phyloP scores from a whole-genome alignment of 2,113 vertebrate genomes.

The Hylia prasina region DNA sequence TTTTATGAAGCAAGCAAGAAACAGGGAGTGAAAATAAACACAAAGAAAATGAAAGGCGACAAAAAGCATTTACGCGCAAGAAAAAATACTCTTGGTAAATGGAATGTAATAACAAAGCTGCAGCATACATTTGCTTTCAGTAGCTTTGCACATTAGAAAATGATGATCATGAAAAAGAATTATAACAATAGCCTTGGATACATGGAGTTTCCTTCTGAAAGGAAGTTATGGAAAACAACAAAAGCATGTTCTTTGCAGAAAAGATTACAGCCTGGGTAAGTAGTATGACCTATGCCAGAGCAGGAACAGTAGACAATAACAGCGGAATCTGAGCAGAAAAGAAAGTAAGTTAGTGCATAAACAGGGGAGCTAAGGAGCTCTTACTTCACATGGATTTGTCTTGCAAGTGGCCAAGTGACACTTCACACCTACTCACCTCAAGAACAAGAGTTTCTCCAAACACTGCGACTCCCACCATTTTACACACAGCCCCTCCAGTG shows the following conservation, averaged over 20 bases:
- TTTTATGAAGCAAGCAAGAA: constrained; percentile 13
- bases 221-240: neutral
- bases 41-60: neutral
- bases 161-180: neutral
- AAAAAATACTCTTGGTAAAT: constrained; percentile 7
- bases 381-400: neutral
- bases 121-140: neutral
- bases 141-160: constrained; percentile 22
- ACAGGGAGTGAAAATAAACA: neutral
- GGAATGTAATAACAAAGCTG: constrained; percentile 27
- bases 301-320: neutral
- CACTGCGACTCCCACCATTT: accelerated
- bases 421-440: neutral
- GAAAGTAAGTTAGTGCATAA: neutral
- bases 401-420: neutral
- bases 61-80: neutral
- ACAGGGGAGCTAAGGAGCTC: neutral
- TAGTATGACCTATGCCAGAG: neutral
- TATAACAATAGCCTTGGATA: neutral
- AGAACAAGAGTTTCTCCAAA: neutral
- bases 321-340: neutral
- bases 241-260: neutral
- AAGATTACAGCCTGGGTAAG: neutral
- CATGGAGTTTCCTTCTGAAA: neutral
- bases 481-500: neutral